Base-by-base conservation (phyloP, 2,113 vertebrate species). In the Corydoras sp. region DNA sequence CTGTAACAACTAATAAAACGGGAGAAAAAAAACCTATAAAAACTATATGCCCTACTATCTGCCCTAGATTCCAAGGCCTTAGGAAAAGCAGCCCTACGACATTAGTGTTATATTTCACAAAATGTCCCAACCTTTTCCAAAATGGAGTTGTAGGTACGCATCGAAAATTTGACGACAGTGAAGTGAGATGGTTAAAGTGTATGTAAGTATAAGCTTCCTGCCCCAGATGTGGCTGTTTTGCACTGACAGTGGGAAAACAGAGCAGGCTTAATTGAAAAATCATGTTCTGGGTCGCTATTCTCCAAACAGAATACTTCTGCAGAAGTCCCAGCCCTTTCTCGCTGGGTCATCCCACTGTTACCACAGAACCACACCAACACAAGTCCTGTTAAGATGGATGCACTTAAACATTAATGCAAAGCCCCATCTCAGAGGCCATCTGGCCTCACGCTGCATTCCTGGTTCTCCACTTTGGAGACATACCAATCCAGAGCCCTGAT, bases 191-290 rank as follows among this genome's bases (percentile, higher is more conserved):
- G 32, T 24, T 67, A 15, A 29, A 1, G n/a, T 24, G 15, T 56
- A 14, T n/a, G 24, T 14, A 31, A 2, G 2, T 10, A 35, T 54
- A 65, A 69, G 62, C 66, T 53, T 67, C 48, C 49, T 69, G 58
- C 29, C 71, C 77, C 73, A 79, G 70, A 79, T 79, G 69, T 73
- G 43, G 65, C 77, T 69, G 68, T 66, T 73, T 68, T 79, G 74
- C 69, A 79, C 65, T 69, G 49, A 65, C 62, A 76, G 55, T 11
- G 32, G 61, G 72, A 65, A 68, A 62, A 68, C 60, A 58, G 65
- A 24, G 51, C n/a, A n/a, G 66, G 31, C 73, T 62, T 79, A 79
- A 79, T 76, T 79, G 74, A 73, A 79, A 76, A 73, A 69, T 79
- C 77, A 75, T 79, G 77, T 79, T 69, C 15, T 9, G 24, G 12